Conservation (phyloP, 1,140 invertebrate species). For the Glossosoma conforme region DNA sequence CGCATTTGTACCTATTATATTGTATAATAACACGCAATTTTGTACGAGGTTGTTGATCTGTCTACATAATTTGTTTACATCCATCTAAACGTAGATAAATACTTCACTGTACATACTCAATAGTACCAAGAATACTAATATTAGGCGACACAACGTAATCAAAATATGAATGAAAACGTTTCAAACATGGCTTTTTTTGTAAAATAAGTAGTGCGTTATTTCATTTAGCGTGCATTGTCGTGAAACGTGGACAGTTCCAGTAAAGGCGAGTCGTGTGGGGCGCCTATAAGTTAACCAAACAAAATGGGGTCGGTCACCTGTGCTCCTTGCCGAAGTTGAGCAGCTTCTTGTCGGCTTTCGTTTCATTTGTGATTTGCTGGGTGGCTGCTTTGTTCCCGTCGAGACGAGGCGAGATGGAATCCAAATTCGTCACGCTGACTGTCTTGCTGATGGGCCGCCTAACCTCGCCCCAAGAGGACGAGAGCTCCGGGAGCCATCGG, state of each 20-base stretch:
- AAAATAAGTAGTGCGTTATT: not conserved
- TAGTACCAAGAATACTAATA: not conserved
- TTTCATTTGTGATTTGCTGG: constrained; percentile 41
- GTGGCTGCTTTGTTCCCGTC: constrained; percentile 35
- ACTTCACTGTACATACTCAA: not conserved
- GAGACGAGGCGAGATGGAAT: constrained; percentile 47
- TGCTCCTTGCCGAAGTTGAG: constrained; percentile 51
- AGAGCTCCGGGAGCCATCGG: too few relatives aligned
- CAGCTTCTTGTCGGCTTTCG: constrained; percentile 40
- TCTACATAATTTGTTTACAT: too few relatives aligned
- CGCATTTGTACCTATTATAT: too few relatives aligned
- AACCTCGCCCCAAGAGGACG: constrained; percentile 46
- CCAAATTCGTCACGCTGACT: constrained; percentile 52
- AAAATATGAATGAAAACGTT: not conserved
- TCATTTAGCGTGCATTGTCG: not conserved
- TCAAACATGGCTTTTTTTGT: not conserved
- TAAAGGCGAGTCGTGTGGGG: not conserved
- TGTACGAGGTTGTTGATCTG: too few relatives aligned
- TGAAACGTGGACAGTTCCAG: not conserved
- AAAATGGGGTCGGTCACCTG: constrained; percentile 46
- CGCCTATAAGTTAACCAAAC: not conserved
- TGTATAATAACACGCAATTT: too few relatives aligned
- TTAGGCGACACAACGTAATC: not conserved
- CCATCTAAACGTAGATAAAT: not conserved
- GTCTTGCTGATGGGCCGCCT: constrained; percentile 53